Percentiles rank a stretch among this genome's conserved stretches.
Evolutionary conservation across 2,113 vertebrate genomes (phyloP).

Genomic region (Irena cyanogastra): DNA sequence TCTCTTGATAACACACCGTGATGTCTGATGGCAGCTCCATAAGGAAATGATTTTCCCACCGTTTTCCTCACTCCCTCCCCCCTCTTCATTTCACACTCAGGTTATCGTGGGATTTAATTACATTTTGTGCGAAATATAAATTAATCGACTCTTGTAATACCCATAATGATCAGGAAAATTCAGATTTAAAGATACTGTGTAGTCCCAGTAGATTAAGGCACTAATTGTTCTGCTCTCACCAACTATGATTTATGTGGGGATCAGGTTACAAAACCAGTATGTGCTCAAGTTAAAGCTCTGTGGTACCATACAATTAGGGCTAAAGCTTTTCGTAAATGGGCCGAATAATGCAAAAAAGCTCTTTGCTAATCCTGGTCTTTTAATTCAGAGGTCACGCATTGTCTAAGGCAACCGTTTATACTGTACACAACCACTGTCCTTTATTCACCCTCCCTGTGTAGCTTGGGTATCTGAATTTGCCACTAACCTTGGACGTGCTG

Average conservation of each 20-base stretch:
- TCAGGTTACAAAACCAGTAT: constrained; percentile 24
- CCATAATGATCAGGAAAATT: constrained; percentile 17
- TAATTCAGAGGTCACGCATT: constrained; percentile 52
- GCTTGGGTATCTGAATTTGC: constrained; percentile 33
- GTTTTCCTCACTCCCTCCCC: neutral
- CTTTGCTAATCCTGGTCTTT: constrained; percentile 35
- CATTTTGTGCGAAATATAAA: constrained; percentile 52
- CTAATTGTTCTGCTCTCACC: constrained; percentile 33
- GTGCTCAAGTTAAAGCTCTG: neutral
- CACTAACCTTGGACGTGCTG: constrained; percentile 41
- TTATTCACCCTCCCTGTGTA: constrained; percentile 38
- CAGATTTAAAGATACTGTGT: constrained; percentile 45
- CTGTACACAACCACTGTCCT: neutral
- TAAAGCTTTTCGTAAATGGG: constrained; percentile 40
- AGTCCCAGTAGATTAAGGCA: constrained; percentile 23
- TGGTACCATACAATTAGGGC: constrained; percentile 10
- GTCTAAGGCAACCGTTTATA: constrained; percentile 3
- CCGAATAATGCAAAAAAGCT: constrained; percentile 57
- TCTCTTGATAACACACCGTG: rapidly evolving
- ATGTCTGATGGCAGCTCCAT: neutral
- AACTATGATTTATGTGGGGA: constrained; percentile 5
- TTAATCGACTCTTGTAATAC: constrained; percentile 33
- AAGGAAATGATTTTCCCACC: neutral
- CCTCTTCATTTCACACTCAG: neutral
- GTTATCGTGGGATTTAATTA: constrained; percentile 44